Evolutionary conservation across 2,113 vertebrate genomes (phyloP).

Genomic region (Struthidea cinerea): DNA sequence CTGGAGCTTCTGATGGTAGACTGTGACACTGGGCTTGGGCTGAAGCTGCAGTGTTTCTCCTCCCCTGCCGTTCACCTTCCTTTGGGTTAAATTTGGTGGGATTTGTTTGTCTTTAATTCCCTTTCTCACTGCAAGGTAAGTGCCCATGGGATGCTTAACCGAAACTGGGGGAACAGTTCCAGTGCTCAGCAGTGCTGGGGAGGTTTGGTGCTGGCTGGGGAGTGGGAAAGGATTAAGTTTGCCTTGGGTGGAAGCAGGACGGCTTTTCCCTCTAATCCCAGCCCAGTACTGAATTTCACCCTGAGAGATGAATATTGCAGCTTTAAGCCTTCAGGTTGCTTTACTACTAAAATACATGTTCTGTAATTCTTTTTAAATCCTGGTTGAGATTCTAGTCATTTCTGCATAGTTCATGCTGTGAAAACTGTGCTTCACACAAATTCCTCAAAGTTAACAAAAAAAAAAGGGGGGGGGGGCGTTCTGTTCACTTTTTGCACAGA

Average conservation of each 20-base stretch:
- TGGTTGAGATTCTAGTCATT: conserved; percentile 36
- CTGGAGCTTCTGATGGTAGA: conserved; percentile 18
- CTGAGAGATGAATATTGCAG: conserved; percentile 42
- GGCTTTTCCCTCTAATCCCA: neutral
- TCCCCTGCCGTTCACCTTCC: conserved; percentile 39
- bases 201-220: neutral
- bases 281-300: neutral
- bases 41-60: conserved; percentile 61
- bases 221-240: neutral
- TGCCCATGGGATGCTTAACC: neutral
- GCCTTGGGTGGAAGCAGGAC: neutral
- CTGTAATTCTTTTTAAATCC: conserved; percentile 58
- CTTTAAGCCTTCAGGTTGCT: conserved; percentile 50
- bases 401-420: conserved; percentile 54
- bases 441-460: neutral
- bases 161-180: neutral
- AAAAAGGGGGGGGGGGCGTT: neutral
- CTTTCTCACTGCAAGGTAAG: conserved; percentile 55
- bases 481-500: conserved; percentile 47
- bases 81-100: conserved; percentile 20
- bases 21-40: conserved; percentile 19
- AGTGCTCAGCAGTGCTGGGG: neutral
- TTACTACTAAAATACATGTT: conserved; percentile 62
- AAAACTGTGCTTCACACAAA: conserved; percentile 49
- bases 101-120: conserved; percentile 27